Percentiles rank a stretch among this genome's conserved stretches.
These are phyloP conservation scores for Myodes glareolus DNA, from an alignment of 2,113 vertebrate genomes.

Conservation along the genomic window DNA sequence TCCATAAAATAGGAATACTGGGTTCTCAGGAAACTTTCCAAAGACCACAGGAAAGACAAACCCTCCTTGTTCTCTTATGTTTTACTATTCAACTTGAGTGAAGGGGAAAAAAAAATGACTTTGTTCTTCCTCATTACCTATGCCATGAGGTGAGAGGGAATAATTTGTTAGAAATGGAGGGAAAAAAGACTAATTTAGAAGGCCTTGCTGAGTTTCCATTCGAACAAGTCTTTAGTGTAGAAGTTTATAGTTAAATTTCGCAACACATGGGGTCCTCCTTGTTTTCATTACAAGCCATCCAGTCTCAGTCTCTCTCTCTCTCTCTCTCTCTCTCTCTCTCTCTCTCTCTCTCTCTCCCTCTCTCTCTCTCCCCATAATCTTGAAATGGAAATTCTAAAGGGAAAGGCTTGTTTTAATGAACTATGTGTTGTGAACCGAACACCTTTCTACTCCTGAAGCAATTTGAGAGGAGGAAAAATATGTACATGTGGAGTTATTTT, in stretches of 20 bases:
- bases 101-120: neutral
- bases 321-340: neutral
- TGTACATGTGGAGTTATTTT: conserved; percentile 36
- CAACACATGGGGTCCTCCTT: neutral
- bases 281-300: neutral
- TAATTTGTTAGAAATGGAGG: neutral
- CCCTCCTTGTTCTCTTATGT: neutral
- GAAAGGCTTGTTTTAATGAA: conserved; percentile 13
- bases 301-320: neutral
- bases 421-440: neutral
- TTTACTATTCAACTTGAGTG: neutral
- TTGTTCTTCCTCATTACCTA: neutral
- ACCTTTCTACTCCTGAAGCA: neutral
- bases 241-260: neutral
- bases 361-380: neutral
- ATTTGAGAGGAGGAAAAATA: neutral
- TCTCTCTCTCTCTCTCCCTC: neutral
- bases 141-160: neutral
- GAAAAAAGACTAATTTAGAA: neutral
- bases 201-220: neutral
- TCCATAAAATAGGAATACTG: neutral
- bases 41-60: neutral
- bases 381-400: conserved; percentile 13
- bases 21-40: neutral
- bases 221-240: neutral